Percentiles rank a stretch among this genome's conserved stretches.
phyloP scores from a whole-genome alignment of 1,140 invertebrate genomes.

The Lepeophtheirus salmonis region DNA sequence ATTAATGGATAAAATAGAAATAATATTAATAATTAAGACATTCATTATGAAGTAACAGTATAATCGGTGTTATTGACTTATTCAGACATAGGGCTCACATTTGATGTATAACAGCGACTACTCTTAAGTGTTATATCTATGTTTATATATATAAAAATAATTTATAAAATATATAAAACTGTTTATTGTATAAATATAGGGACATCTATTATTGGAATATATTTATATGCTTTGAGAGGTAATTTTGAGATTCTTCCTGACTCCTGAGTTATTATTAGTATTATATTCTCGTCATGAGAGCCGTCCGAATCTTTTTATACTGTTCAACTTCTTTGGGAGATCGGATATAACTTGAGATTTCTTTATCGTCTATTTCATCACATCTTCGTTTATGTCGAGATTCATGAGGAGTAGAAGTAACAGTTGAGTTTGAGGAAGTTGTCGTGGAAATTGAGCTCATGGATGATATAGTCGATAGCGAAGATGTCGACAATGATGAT shows the following conservation, averaged over 20 bases:
- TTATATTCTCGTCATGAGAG: not conserved
- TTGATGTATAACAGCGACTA: not conserved
- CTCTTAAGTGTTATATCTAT: not conserved
- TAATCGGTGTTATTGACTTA: not conserved
- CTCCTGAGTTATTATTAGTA: too few species aligned
- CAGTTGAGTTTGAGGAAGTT: not conserved
- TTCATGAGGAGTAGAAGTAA: not conserved
- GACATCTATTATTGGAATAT: not conserved
- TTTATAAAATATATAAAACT: not conserved
- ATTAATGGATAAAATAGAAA: too few species aligned
- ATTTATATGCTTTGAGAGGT: not conserved
- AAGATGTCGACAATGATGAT: not conserved
- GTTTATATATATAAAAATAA: not conserved
- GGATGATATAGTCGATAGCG: too few species aligned
- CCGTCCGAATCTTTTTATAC: not conserved
- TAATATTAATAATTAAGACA: too few species aligned
- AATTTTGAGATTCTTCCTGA: too few species aligned
- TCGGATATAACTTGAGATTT: too few species aligned
- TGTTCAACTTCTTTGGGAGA: too few species aligned
- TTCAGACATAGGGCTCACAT: not conserved
- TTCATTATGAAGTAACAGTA: too few species aligned
- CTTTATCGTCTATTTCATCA: not conserved
- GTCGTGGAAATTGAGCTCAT: too few species aligned
- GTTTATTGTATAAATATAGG: not conserved
- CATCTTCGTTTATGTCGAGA: not conserved